Base-by-base conservation (phyloP, 2,888 invertebrate genomes). In the Phyto melanocephala region DNA sequence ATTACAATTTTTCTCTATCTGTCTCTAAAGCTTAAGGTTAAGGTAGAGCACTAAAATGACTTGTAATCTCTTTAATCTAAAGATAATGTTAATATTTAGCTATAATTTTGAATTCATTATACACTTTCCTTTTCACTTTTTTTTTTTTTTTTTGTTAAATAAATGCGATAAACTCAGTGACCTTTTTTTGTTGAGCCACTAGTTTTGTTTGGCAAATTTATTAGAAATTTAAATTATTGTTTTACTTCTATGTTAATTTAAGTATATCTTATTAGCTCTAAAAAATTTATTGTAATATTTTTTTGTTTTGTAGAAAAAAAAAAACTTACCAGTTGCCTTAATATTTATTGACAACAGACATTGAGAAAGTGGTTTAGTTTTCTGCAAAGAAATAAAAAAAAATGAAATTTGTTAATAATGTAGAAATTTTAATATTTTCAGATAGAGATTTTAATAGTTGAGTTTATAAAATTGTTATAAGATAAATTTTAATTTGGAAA, bases 21-120 rank as follows among this genome's bases (percentile, higher is more conserved):
- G 8, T 28, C 54, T 54, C 3, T 54, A 15, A 11, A 62, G 42
- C 62, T 60, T 60, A 8, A 54, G 13, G 24, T 10, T n/a, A n/a
- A n/a, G n/a, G n/a, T n/a, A n/a, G n/a, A n/a, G n/a, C n/a, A 4
- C n/a, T 47, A 4, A 54, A 54, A n/a, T n/a, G 20, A 13, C 11
- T 11, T 2, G 15, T 35, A 37, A 47, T 58, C 42, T 2, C 20
- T 52, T 15, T 22, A 20, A 78, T 65, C 33, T 37, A 0, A 11
- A 47, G 62, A 40, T 68, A 68, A 63, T 81, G 54, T 50, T 81
- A 77, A 76, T 81, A 74, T 40, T 52, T 63, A 58, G 22, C 52
- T 67, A 33, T 28, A 52, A 56, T 37, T 22, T 33, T 54, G 7
- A 13, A 54, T 13, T 54, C 52, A 22, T 54, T 65, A 17, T 13